Percentiles rank a stretch among this genome's conserved stretches.
phyloP scores from a whole-genome alignment of 2,888 invertebrate species.

The Eupithecia inturbata region DNA sequence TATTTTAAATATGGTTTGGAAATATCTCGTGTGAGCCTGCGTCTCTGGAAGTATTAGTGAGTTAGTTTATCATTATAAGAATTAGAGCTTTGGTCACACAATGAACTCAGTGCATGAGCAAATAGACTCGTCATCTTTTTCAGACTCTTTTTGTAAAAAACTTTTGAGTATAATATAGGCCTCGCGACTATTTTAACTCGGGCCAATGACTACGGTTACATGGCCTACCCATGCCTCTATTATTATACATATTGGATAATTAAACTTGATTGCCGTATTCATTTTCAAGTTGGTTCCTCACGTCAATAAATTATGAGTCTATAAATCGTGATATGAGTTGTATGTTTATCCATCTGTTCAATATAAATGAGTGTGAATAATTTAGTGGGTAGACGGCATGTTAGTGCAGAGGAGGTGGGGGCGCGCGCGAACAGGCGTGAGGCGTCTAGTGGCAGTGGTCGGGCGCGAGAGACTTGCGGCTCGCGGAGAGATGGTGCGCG shows the following conservation, averaged over 20 bases:
- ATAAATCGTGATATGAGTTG: not conserved
- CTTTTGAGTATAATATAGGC: not conserved
- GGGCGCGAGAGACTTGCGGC: constrained; percentile 82
- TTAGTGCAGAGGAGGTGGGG: not conserved
- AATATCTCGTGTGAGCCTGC: not conserved
- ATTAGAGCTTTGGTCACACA: not conserved
- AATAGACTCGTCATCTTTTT: not conserved
- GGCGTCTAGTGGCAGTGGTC: constrained; percentile 74
- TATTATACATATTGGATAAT: not conserved
- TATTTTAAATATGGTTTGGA: not conserved
- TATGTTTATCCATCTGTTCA: not conserved
- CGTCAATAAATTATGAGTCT: no score
- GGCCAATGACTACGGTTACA: not conserved
- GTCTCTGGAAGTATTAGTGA: not conserved
- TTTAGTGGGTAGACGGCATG: not conserved
- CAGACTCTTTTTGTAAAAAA: not conserved
- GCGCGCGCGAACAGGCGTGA: not conserved
- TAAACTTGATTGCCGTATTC: not conserved
- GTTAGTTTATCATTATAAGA: not conserved
- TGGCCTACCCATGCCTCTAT: not conserved
- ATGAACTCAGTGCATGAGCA: not conserved
- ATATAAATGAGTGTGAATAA: not conserved
- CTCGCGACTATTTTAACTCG: not conserved
- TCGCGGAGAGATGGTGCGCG: constrained; percentile 77
- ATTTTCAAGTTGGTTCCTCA: not conserved